Conservation (phyloP, 2,113 vertebrate genomes). For the Aptenodytes forsteri region DNA sequence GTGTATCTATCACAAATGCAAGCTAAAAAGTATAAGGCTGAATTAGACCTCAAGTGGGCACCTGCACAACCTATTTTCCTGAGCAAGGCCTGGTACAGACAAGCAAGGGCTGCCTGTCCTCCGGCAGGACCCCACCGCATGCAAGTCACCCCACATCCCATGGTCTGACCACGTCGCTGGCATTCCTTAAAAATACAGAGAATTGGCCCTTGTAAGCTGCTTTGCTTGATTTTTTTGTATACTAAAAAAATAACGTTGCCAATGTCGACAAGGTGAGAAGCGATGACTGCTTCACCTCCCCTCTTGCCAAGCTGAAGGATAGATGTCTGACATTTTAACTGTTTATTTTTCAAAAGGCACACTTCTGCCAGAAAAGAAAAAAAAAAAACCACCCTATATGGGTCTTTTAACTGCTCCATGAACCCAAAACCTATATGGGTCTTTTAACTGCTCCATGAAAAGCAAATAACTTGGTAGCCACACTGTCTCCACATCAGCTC, state of each 20-base stretch:
- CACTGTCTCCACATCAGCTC: background rate
- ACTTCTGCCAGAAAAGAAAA: background rate
- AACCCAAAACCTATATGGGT: background rate
- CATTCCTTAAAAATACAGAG: background rate
- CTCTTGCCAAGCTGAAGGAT: background rate
- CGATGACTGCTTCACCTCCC: background rate
- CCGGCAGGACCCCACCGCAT: background rate
- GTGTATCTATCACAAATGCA: background rate
- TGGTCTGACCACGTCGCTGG: rapidly evolving
- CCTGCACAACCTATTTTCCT: background rate
- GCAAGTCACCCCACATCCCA: background rate
- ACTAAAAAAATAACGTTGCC: background rate
- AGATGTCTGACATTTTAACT: background rate
- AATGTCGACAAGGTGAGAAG: background rate
- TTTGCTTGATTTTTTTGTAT: background rate
- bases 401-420: background rate
- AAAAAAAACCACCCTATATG: background rate
- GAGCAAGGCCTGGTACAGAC: background rate
- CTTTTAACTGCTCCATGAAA: background rate
- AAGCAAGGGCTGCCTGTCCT: background rate
- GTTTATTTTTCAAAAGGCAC: background rate
- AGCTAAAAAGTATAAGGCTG: background rate
- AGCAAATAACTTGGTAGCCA: conserved; percentile 5
- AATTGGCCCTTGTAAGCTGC: background rate
- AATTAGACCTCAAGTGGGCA: background rate